Evolutionary conservation across 2,888 invertebrate species (phyloP), one percentile per base, ranked within the genome.

Genomic region (Hermaeophaga mercurialis): DNA sequence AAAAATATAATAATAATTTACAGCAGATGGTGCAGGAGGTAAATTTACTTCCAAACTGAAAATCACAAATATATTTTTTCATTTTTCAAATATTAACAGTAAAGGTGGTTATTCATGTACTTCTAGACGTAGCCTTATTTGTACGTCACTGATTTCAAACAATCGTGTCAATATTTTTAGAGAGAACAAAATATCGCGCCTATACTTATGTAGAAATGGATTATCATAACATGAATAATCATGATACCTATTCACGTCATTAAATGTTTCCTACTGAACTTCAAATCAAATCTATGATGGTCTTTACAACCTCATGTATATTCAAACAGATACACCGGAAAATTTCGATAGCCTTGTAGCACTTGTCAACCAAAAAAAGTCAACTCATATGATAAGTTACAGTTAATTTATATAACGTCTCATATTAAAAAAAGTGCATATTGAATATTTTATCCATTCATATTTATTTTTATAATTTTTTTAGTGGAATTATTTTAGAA

Each of bases 221-320:
- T 49, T 49, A 49, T 28, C 49, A 49, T 49, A 49, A 26, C 22
- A 49, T 49, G 49, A 49, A 49, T 49, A 49, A n/a, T 41, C 49
- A 49, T 41, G 41, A 49, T 41, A 28, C 11, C 28, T 31, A 49
- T 41, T 49, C 31, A 41, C 26, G 41, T 49, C 41, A 41, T 41
- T 41, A 49, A 49, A 49, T 49, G 12, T 49, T 39, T 49, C 39
- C 49, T 38, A 49, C 11, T 15, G 36, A 38, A 38, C 36, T 48
- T 38, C 24, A 48, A 48, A 48, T 49, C 49, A 31, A 41, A 41
- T 18, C 22, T 39, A n/a, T 48, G 48, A 11, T 48, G 24, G 15
- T 38, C 34, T 48, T 31, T 39, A 49, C 31, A 39, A 11, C 41
- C 39, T 49, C 49, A 49, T 49, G 41, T 22, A 39, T 49, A 49